Evolutionary conservation across 2,888 invertebrate genomes (phyloP).

Genomic region (Heliconius charithonia): DNA sequence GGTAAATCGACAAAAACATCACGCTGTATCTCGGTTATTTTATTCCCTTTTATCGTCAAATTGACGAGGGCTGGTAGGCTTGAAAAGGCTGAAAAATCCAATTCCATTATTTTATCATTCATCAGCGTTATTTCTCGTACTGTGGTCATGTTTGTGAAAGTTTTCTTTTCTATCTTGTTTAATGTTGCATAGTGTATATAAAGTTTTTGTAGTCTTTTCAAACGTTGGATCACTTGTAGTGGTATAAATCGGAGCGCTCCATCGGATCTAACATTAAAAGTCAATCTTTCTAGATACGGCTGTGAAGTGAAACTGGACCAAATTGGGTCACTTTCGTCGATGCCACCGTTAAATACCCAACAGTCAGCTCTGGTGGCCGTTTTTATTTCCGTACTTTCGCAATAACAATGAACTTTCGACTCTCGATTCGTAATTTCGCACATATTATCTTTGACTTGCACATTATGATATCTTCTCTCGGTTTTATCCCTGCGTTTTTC

Average conservation of each 20-base stretch:
- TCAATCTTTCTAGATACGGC: slow-evolving; percentile 86
- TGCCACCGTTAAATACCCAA: slow-evolving; percentile 88
- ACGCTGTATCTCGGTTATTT: slow-evolving; percentile 89
- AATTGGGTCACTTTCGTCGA: slow-evolving; percentile 86
- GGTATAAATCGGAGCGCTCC: slow-evolving; percentile 89
- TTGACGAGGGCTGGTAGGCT: slow-evolving; percentile 88
- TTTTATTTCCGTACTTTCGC: slow-evolving; percentile 82
- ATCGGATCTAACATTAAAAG: slow-evolving; percentile 87
- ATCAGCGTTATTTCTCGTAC: slow-evolving; percentile 88
- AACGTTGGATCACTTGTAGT: slow-evolving; percentile 85
- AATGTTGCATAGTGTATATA: slow-evolving; percentile 89
- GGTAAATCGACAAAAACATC: slow-evolving; percentile 91
- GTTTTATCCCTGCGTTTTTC: slow-evolving; percentile 82
- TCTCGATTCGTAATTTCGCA: slow-evolving; percentile 83
- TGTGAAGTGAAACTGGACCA: slow-evolving; percentile 90
- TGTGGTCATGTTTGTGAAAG: slow-evolving; percentile 89
- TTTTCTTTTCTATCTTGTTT: slow-evolving; percentile 87
- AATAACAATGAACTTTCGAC: slow-evolving; percentile 87
- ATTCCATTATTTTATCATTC: slow-evolving; percentile 87
- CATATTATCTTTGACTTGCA: slow-evolving; percentile 79
- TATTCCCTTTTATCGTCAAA: slow-evolving; percentile 90
- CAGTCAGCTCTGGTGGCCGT: slow-evolving; percentile 89
- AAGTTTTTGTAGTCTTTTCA: slow-evolving; percentile 87
- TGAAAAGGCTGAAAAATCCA: slow-evolving; percentile 89
- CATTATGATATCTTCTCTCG: slow-evolving; percentile 71